Evolutionary conservation across 2,888 invertebrate genomes (phyloP).

Genomic region (Lasioglossum malachurum): DNA sequence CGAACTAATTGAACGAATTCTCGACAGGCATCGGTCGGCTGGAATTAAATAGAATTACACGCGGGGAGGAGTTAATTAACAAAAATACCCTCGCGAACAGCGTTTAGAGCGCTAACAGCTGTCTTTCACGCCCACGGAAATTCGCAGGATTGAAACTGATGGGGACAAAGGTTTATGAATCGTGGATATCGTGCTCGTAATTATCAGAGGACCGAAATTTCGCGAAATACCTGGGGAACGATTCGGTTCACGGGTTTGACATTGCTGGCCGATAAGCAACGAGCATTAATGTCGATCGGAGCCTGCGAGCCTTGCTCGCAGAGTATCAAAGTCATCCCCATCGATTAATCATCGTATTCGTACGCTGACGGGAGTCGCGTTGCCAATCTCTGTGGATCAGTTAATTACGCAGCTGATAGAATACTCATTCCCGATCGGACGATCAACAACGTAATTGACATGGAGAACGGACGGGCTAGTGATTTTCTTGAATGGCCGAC

Average conservation of each 20-base stretch:
- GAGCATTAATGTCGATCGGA: conserved; percentile 33
- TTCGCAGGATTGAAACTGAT: not conserved
- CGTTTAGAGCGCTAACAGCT: not conserved
- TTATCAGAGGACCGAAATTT: not conserved
- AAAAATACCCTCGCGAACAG: not conserved
- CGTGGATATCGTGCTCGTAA: not conserved
- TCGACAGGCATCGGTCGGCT: not conserved
- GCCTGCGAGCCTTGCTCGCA: not conserved
- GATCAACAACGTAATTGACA: not conserved
- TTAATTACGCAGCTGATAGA: conserved; percentile 18
- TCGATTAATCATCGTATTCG: conserved; percentile 43
- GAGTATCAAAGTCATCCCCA: conserved; percentile 22
- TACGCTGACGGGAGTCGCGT: not conserved
- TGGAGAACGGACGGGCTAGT: not conserved
- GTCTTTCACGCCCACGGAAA: not conserved
- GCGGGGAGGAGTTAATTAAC: not conserved
- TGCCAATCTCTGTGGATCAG: not conserved
- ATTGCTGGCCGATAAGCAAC: conserved; percentile 21
- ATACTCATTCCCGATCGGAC: not conserved
- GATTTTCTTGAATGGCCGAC: not conserved
- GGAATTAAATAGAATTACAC: not conserved
- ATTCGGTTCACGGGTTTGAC: conserved; percentile 3
- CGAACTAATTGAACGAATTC: conserved; percentile 32
- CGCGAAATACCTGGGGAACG: conserved; percentile 5
- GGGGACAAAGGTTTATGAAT: not conserved